phyloP scores from a whole-genome alignment of 2,797 vertebrate species.

The Micrastur ruficollis region DNA sequence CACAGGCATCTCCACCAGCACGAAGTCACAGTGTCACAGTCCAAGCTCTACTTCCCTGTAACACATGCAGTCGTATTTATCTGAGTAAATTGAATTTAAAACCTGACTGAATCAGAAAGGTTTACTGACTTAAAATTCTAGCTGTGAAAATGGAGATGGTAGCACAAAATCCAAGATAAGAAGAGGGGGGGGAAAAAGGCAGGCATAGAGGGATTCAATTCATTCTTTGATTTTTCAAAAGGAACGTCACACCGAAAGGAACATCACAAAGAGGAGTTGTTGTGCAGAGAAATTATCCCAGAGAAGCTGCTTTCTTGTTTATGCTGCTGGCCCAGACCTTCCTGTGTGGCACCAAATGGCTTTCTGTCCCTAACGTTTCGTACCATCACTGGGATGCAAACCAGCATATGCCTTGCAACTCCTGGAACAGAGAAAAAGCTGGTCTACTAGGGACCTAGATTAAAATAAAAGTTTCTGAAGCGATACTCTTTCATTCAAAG shows the following conservation, averaged over 20 bases:
- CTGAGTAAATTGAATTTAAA: background rate
- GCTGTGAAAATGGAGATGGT: background rate
- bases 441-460: background rate
- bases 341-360: background rate
- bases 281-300: background rate
- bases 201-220: background rate
- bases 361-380: background rate
- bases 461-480: background rate
- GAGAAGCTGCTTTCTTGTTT: background rate
- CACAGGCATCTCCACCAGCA: background rate
- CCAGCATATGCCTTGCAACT: background rate
- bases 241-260: background rate
- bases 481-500: background rate
- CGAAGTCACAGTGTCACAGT: background rate
- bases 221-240: background rate
- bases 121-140: background rate
- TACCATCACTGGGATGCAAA: background rate
- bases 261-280: background rate
- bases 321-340: background rate
- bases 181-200: rapidly evolving
- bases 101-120: background rate
- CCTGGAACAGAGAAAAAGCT: background rate
- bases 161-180: background rate
- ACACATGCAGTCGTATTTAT: background rate
- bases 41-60: background rate